These are phyloP conservation scores for Atta texana DNA, from an alignment of 1,140 invertebrate genomes.

Conservation along the genomic window DNA sequence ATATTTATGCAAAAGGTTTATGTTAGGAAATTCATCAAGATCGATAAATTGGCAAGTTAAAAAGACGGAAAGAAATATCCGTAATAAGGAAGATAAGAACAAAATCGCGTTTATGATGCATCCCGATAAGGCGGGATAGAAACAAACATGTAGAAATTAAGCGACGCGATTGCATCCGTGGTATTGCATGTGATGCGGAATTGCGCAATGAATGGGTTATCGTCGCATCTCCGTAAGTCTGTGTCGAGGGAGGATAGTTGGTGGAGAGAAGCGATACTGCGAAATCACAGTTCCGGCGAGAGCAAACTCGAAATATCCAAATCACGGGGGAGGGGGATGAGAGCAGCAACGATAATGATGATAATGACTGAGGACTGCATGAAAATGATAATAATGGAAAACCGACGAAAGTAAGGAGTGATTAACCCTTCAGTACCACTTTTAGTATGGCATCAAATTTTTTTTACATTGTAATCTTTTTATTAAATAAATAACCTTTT, in stretches of 20 bases:
- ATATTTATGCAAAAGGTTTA: no score
- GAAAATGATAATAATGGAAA: neutral
- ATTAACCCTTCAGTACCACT: neutral
- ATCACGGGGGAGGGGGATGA: neutral
- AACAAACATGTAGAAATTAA: conserved; percentile 59
- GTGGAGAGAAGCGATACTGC: neutral
- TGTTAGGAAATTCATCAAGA: neutral
- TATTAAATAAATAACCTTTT: no score
- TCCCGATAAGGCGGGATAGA: conserved; percentile 41
- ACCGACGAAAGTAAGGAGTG: neutral
- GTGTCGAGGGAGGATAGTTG: conserved; percentile 33
- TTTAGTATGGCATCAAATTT: no score
- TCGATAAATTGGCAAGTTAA: neutral
- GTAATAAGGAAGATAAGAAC: neutral
- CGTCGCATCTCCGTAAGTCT: conserved; percentile 51
- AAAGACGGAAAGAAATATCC: neutral
- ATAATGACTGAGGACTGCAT: neutral
- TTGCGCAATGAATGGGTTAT: conserved; percentile 28
- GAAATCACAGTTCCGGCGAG: conserved; percentile 15
- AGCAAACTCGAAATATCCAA: conserved; percentile 3
- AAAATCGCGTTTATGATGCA: conserved; percentile 45
- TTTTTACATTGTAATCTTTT: no score
- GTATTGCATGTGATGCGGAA: conserved; percentile 52
- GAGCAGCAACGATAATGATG: conserved; percentile 2
- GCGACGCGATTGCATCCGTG: conserved; percentile 39